These are phyloP conservation scores for Acanthosepion esculentum DNA, from an alignment of 2,888 invertebrate species.

Conservation along the genomic window DNA sequence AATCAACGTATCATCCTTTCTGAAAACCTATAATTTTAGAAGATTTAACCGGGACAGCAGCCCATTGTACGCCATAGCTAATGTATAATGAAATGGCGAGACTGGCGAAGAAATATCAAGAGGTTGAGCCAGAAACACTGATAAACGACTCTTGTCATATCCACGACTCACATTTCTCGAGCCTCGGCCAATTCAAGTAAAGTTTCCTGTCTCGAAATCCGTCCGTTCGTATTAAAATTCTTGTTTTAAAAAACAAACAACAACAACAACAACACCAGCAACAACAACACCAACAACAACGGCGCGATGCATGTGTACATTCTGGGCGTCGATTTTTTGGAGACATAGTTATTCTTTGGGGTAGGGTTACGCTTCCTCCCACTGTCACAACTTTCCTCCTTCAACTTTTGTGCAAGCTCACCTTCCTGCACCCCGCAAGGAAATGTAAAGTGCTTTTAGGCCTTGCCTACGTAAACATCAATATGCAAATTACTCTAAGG, in stretches of 20 bases:
- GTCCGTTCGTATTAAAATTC: background rate
- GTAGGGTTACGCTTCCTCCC: background rate
- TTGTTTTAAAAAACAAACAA: background rate
- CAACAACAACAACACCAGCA: background rate
- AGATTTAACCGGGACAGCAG: background rate
- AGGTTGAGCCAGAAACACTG: background rate
- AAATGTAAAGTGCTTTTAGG: background rate
- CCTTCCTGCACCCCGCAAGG: background rate
- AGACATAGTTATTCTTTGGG: background rate
- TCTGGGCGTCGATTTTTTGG: background rate
- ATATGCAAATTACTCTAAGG: background rate
- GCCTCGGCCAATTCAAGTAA: background rate
- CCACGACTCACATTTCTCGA: background rate
- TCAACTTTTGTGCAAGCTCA: background rate
- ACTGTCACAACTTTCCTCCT: background rate
- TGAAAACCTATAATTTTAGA: constrained; percentile 33
- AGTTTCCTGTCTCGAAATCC: constrained; percentile 11
- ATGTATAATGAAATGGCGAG: background rate
- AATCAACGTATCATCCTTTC: constrained; percentile 14
- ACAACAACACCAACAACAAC: background rate
- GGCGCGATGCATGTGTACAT: background rate
- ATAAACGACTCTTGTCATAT: background rate
- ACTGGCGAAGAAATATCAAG: background rate
- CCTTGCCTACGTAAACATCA: background rate
- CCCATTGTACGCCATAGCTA: background rate